A percentile compares a stretch with the other conserved stretches of the same genome.
Evolutionary conservation across 2,113 vertebrate species (phyloP).

Genomic region (Hemiprocne comata): DNA sequence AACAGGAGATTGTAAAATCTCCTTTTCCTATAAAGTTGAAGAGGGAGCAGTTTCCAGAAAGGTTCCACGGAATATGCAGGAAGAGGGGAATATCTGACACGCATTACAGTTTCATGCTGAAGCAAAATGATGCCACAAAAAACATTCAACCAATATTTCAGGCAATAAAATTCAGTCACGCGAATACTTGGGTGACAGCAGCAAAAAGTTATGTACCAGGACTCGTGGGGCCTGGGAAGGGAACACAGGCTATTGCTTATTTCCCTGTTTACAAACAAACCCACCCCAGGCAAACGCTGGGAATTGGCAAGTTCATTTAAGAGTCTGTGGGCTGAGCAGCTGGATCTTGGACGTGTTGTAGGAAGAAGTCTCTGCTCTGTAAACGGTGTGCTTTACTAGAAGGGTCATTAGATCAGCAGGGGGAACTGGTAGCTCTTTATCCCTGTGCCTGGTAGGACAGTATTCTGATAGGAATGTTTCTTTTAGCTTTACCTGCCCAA

Average conservation of each 20-base stretch:
- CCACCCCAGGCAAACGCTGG: not conserved
- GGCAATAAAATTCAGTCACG: conserved; percentile 35
- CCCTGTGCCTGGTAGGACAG: not conserved
- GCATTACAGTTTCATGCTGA: not conserved
- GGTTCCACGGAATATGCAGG: not conserved
- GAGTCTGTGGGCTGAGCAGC: not conserved
- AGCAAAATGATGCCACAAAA: not conserved
- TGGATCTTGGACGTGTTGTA: not conserved
- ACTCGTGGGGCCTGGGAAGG: not conserved
- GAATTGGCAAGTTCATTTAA: not conserved
- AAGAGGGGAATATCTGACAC: conserved; percentile 2
- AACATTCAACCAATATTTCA: not conserved
- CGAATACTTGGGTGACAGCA: conserved; percentile 2
- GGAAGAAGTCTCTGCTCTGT: not conserved
- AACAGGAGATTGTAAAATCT: conserved; percentile 18
- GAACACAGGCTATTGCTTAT: not conserved
- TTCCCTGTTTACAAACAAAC: not conserved
- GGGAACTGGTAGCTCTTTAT: not conserved
- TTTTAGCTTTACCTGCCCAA: not conserved
- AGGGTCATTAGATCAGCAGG: not conserved
- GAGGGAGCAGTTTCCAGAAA: not conserved
- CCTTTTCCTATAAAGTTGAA: not conserved
- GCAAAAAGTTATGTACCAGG: not conserved
- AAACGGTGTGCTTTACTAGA: not conserved
- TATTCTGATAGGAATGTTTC: not conserved